Evolutionary conservation across 2,113 vertebrate species (phyloP).

Genomic region (Elachura formosa): DNA sequence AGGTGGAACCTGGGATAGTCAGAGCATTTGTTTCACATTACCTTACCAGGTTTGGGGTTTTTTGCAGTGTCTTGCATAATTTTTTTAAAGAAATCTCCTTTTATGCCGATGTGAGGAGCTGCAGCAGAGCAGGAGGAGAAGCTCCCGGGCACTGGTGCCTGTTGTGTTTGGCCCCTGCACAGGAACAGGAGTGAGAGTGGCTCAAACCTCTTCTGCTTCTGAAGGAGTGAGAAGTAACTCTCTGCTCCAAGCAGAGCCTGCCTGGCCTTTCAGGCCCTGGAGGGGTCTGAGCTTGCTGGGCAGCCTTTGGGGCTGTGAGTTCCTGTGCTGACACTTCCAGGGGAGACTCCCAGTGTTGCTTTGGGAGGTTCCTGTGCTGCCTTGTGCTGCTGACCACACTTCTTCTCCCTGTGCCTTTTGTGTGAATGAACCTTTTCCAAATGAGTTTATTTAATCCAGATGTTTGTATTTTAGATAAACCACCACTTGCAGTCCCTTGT

Average conservation of each 20-base stretch:
- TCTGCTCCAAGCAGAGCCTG: background rate
- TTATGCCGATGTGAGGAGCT: background rate
- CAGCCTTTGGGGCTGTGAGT: fast-evolving
- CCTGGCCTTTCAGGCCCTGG: background rate
- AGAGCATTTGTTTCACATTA: background rate
- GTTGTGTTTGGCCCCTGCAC: background rate
- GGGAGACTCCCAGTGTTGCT: too few relatives aligned
- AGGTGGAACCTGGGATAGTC: background rate
- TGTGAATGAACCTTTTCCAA: background rate
- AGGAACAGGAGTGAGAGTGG: background rate
- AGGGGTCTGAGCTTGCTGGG: background rate
- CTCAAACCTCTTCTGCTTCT: background rate
- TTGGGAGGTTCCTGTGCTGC: fast-evolving
- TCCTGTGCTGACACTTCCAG: background rate
- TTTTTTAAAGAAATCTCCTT: background rate
- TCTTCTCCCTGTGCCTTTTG: background rate
- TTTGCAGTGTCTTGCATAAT: background rate
- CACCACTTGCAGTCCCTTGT: background rate
- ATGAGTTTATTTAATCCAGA: background rate
- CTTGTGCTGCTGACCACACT: fast-evolving
- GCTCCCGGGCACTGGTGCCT: background rate
- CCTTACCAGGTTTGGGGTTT: background rate
- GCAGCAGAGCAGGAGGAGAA: background rate
- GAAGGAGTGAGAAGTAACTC: fast-evolving
- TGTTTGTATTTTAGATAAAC: background rate